Evolutionary conservation across 2,888 invertebrate genomes (phyloP).

Genomic region (Tricholauxania praeusta): DNA sequence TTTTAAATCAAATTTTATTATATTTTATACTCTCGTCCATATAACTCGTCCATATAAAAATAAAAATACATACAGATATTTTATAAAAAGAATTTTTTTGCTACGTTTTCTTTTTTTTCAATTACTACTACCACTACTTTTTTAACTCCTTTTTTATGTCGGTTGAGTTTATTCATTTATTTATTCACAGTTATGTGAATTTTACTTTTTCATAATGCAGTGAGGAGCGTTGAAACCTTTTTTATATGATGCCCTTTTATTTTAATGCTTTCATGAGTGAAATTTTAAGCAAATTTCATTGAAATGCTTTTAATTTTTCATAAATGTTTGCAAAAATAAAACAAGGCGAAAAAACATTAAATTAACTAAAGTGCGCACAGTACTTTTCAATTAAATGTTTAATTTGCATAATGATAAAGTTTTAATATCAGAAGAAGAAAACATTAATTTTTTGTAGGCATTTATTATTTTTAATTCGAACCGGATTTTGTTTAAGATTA

Average conservation of each 20-base stretch:
- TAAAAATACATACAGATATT: no score
- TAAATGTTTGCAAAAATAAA: conserved; percentile 6
- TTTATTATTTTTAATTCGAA: no score
- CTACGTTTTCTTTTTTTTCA: background rate
- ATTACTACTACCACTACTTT: background rate
- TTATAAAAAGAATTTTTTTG: no score
- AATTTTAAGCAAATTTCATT: conserved; percentile 25
- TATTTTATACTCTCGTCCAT: no score
- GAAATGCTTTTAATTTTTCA: conserved; percentile 20
- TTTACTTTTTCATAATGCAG: background rate
- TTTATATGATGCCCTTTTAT: conserved; percentile 12
- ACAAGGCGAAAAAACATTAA: background rate
- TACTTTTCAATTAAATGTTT: no score
- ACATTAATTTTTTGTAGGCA: no score
- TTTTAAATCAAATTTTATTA: no score
- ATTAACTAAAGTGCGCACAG: background rate
- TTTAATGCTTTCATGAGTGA: conserved; percentile 5
- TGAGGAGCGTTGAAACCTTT: conserved; percentile 10
- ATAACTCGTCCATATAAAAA: no score
- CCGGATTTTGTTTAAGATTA: no score
- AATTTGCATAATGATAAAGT: no score
- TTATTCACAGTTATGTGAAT: conserved; percentile 13
- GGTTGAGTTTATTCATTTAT: conserved; percentile 10
- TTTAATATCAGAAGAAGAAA: no score
- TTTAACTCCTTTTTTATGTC: no score